Evolutionary conservation across 2,797 vertebrate genomes (phyloP), one percentile per base, ranked within the genome.

Genomic region (Neosalanx taihuensis): DNA sequence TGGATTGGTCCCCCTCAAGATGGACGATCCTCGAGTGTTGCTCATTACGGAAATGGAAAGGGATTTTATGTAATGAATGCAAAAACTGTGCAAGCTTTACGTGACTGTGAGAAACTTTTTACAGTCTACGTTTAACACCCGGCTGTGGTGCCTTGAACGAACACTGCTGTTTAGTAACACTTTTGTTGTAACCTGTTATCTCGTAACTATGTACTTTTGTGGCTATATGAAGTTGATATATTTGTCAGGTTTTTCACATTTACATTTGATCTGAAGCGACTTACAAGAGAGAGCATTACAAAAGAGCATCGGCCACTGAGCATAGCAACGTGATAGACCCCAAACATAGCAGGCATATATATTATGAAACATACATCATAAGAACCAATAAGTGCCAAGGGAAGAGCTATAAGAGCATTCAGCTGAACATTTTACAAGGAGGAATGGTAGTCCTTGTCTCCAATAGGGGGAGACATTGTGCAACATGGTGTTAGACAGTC

Each of bases 61-160:
- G 85, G 72, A 4, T 76, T 57, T 66, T 64, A 75, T 70, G 84
- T 73, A 76, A 81, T 76, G 75, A 70, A 65, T 84, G 87, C 79
- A 75, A 77, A 77, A 46, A 46, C 41, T 46, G 13, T 13, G 41
- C 3, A 71, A 76, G 82, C 81, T 82, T 88, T 77, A 15, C 2
- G 10, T 67, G 46, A 56, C 46, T 69, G 35, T 59, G 17, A 15
- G 75, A 70, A 76, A 77, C 78, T 73, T 0, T 46, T 9, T 15
- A 26, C 5, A 30, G 15, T 67, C 37, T 35, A 66, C 18, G 30
- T 9, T 3, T 66, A 13, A 30, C 26, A 2, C 23, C 23, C 15
- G 20, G 41, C 12, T 6, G 26, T 49, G 15, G 75, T 88, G 81
- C 81, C 82, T 78, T 78, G 59, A 18, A 63, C 18, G 5, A 46